A percentile compares a stretch with the other conserved stretches of the same genome.
Conservation (phyloP, 2,113 vertebrate genomes). For the Hippocampus mohnikei region DNA sequence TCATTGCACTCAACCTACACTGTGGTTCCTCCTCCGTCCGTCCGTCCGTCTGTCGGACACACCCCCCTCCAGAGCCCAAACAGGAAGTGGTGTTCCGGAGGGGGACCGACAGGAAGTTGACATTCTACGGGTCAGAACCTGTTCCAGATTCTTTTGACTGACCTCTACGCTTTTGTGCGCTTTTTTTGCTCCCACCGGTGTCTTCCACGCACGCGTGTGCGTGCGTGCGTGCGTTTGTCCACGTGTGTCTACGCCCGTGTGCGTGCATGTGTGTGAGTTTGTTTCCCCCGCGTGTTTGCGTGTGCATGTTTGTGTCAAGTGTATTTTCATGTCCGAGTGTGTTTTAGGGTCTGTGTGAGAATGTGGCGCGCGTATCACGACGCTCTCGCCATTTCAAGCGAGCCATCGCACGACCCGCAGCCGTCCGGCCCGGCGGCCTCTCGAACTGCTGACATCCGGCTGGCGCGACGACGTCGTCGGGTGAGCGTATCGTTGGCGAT, state of each 20-base stretch:
- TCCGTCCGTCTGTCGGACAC: background rate
- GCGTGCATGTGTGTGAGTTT: background rate
- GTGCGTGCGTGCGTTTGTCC: background rate
- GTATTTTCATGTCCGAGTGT: too few species aligned
- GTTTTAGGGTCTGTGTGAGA: too few species aligned
- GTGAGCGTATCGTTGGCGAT: background rate
- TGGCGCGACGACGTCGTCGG: too few species aligned
- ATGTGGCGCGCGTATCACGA: too few species aligned
- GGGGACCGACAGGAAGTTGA: background rate
- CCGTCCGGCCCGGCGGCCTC: background rate
- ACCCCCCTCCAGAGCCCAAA: background rate
- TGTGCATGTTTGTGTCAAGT: too few species aligned
- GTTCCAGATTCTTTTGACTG: background rate
- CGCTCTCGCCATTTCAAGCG: too few species aligned
- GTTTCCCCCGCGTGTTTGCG: too few species aligned
- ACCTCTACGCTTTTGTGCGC: background rate
- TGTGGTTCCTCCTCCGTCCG: constrained; percentile 10
- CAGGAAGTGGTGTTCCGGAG: background rate
- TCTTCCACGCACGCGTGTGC: background rate
- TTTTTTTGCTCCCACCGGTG: background rate
- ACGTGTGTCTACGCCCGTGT: background rate
- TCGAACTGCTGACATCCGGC: background rate
- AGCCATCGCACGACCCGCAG: background rate
- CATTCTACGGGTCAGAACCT: background rate
- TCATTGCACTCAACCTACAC: constrained; percentile 33